These are phyloP conservation scores for Trochalopteron elliotii DNA, from an alignment of 2,113 vertebrate species.

Conservation along the genomic window DNA sequence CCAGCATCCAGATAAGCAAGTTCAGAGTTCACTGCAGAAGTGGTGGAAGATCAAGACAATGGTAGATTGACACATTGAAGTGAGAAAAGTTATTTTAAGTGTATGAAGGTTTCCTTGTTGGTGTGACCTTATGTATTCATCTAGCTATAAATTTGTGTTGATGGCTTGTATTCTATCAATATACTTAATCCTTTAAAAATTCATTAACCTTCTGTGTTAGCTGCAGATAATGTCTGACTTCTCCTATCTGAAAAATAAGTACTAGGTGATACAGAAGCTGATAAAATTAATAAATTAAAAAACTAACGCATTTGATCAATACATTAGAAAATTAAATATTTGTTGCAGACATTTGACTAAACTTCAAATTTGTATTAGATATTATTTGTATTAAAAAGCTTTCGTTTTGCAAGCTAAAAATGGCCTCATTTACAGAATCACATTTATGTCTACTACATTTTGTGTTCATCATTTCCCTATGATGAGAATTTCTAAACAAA, in stretches of 20 bases:
- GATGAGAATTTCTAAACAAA: background rate
- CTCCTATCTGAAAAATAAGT: background rate
- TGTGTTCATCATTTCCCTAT: background rate
- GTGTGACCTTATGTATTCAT: background rate
- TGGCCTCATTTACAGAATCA: background rate
- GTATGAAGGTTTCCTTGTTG: background rate
- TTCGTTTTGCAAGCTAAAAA: background rate
- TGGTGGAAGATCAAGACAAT: rapidly evolving
- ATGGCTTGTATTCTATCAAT: background rate
- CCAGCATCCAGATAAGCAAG: background rate
- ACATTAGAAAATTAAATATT: background rate
- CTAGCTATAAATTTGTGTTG: background rate
- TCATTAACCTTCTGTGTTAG: background rate
- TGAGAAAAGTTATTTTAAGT: background rate
- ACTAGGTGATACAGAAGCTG: background rate
- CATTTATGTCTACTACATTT: background rate
- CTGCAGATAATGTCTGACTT: background rate
- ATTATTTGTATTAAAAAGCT: background rate
- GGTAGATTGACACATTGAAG: rapidly evolving
- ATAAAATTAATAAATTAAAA: background rate
- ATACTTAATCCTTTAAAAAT: background rate
- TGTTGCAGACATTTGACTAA: background rate
- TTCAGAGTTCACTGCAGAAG: background rate
- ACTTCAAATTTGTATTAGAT: background rate
- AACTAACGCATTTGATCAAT: background rate